Base-by-base conservation (phyloP, 2,888 invertebrate genomes). In the Agriopis leucophaearia region DNA sequence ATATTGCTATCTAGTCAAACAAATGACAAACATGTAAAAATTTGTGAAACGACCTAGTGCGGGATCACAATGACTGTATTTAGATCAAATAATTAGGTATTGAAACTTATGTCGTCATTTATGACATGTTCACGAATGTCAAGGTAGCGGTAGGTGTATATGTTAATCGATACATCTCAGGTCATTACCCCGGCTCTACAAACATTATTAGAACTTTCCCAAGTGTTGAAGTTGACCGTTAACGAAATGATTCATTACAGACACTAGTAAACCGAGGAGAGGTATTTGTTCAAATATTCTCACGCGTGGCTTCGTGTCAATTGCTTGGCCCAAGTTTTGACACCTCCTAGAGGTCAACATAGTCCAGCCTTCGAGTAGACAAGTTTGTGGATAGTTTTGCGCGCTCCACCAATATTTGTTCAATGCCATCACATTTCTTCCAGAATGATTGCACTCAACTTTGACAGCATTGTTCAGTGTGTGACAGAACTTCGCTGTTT, bases 231-330 rank as follows among this genome's bases (percentile, higher is more conserved):
- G 85, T 83, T 83, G 83, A 88, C 91, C 89, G 90, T 91, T 92
- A 90, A 88, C 84, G 84, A 89, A 89, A 92, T 92, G 90, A 92
- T 90, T 92, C 92, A 92, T 92, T 91, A 90, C 89, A 84, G 82
- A 86, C 81, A 86, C 89, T 87, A 89, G 89, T 88, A 90, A 91
- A 91, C 91, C 86, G 79, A 83, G 84, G 84, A 84, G 86, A 84
- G 86, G 84, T 91, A 87, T 90, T 92, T 93, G 91, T 91, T 88
- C 87, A 91, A 89, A 92, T 89, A 88, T 92, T 93, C 92, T 92
- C 93, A 93, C 92, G 92, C 89, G 87, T 87, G 84, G 82, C 84
- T 81, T 81, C 84, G 87, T 88, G 91, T 92, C 91, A 89, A 88
- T 90, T 88, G 88, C 86, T 83, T 78, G 83, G 83, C 82, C 84